Conservation (phyloP, 1,140 invertebrate species). For the Drosophila santomea region DNA sequence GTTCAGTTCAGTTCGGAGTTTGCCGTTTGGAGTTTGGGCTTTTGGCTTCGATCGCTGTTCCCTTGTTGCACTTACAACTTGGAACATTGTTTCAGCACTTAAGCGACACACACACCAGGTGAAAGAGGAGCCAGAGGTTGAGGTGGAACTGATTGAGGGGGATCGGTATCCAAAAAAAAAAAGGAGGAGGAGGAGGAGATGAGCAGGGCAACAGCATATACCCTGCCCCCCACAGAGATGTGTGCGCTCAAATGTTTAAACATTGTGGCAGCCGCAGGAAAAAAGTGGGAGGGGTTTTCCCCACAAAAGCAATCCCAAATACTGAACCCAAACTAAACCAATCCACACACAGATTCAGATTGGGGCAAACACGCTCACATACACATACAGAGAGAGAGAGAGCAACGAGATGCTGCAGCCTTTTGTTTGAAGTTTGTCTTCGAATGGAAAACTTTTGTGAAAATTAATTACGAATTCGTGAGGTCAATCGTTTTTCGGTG, state of each 20-base stretch:
- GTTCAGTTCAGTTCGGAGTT: conserved; percentile 18
- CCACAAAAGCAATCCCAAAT: conserved; percentile 64
- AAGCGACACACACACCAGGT: conserved; percentile 74
- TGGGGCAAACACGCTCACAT: conserved; percentile 8
- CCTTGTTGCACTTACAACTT: conserved; percentile 78
- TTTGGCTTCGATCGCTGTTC: conserved; percentile 45
- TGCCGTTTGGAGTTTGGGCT: conserved; percentile 12
- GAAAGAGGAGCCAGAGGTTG: conserved; percentile 20
- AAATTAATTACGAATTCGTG: conserved; percentile 84
- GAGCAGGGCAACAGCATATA: conserved; percentile 50
- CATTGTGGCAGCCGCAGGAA: conserved; percentile 60
- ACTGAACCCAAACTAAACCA: conserved; percentile 50
- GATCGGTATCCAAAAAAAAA: conserved; percentile 12
- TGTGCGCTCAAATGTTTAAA: conserved; percentile 74
- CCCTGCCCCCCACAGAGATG: conserved; percentile 67
- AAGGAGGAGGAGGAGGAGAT: neutral
- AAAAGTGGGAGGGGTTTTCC: conserved; percentile 20
- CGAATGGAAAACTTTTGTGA: conserved; percentile 84
- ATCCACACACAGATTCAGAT: conserved; percentile 33
- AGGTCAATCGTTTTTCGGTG: conserved; percentile 83
- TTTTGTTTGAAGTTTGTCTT: conserved; percentile 83
- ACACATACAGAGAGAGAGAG: neutral
- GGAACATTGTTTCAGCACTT: conserved; percentile 83
- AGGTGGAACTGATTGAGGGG: conserved; percentile 22
- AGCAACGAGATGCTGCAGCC: conserved; percentile 21